Evolutionary conservation across 2,113 vertebrate species (phyloP), one percentile per base, ranked within the genome.

Genomic region (Oreocharis arfaki): DNA sequence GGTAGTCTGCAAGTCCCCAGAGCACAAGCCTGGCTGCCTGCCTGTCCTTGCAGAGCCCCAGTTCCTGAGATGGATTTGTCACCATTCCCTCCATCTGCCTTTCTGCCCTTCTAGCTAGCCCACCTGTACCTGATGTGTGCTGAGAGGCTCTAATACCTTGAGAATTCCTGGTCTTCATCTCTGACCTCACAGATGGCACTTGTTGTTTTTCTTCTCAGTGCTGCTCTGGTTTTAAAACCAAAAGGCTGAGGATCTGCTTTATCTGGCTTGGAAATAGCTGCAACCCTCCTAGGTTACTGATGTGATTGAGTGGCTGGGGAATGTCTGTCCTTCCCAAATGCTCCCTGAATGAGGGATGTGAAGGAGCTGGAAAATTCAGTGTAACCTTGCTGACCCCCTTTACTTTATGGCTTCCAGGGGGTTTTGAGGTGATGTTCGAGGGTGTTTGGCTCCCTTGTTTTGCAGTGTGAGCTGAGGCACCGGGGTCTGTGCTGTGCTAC

Each of bases 221-320:
- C 49, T 71, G 24, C 35, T 75, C 70, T 81, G 39, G 10, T 46
- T 77, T 76, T 47, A 33, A 89, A 90, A 37, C 18, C n/a, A 44
- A 80, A 68, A 5, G 16, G 11, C 39, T 13, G 46, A 77, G 61
- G 37, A 57, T 16, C 32, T 33, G 64, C n/a, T 80, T 59, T 1
- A 13, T 18, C 19, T n/a, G 46, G 24, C 46, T 68, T 53, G 32
- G 64, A 71, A 67, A 49, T 1, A 76, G 50, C 63, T 47, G 64
- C 64, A 84, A 22, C 14, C 61, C 13, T 76, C 52, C 33, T 12
- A 37, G 64, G 33, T 46, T 46, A 18, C 65, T 8, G 75, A 20
- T 26, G 37, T n/a, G 67, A 26, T 23, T 0, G 0, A 86, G 46
- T 1, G 28, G 55, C 26, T 3, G 0, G 10, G 42, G 80, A 15